These are phyloP conservation scores for Tragelaphus oryx DNA, from an alignment of 2,797 vertebrate species.

Conservation along the genomic window DNA sequence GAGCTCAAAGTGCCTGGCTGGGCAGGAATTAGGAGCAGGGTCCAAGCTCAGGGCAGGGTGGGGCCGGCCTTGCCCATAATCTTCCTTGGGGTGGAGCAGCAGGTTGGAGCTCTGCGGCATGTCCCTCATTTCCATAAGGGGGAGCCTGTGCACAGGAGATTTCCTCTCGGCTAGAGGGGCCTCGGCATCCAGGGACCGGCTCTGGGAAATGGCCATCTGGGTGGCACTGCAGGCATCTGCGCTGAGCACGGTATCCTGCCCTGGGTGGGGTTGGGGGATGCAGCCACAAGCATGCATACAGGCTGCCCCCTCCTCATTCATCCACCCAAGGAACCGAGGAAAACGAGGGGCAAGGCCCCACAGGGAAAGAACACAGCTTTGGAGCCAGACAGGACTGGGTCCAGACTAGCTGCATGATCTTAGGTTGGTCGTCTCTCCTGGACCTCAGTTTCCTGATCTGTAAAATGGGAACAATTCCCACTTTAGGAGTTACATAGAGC, in stretches of 20 bases:
- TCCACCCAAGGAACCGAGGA: not conserved
- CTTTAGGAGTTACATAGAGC: not conserved
- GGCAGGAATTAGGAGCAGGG: not conserved
- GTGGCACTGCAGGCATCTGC: not conserved
- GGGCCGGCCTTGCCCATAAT: not conserved
- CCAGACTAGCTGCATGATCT: not conserved
- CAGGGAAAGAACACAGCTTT: not conserved
- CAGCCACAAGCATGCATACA: not conserved
- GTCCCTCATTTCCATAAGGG: conserved; percentile 82
- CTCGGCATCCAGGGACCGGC: not conserved
- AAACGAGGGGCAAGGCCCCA: not conserved
- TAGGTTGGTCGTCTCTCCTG: not conserved
- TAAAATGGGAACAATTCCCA: not conserved
- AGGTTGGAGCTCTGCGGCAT: not conserved
- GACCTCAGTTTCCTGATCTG: not conserved
- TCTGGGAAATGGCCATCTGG: not conserved
- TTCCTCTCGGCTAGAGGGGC: not conserved
- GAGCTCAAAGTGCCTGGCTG: not conserved
- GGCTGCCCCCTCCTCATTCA: not conserved
- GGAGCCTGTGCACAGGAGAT: conserved; percentile 84
- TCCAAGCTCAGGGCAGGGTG: not conserved
- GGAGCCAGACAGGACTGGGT: not conserved
- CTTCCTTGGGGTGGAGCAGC: not conserved
- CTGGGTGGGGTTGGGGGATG: not conserved
- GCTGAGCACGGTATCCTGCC: not conserved